Evolutionary conservation across 2,797 vertebrate species (phyloP), one percentile per base, ranked within the genome.

Genomic region (Anomalospiza imberbis): DNA sequence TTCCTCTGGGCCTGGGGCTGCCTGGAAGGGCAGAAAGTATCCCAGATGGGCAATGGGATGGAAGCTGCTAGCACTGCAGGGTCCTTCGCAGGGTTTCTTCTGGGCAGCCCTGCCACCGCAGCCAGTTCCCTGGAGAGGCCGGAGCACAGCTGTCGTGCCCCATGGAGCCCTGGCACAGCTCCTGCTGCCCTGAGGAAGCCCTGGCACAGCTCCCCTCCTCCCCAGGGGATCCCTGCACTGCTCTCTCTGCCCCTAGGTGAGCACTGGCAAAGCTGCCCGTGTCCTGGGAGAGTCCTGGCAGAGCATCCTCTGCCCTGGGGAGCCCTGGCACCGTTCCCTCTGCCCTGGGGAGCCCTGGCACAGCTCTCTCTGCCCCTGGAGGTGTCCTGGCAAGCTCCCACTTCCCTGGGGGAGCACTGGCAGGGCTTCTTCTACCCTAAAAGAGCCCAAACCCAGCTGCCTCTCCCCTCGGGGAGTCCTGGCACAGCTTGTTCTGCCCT

Each of bases 321-420:
- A 82, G 2, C 51, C 48, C 24, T 63, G 67, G 61, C 79, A 47
- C 45, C 24, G 58, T 18, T 88, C 61, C 14, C n/a, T n/a, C n/a
- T n/a, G n/a, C 72, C 47, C 58, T 84, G 48, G 75, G 71, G 66
- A 76, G 83, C 53, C 29, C 86, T 93, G 53, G 61, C 58, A 71
- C 31, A 53, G 25, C 25, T 61, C 47, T 3, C 21, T 80, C n/a
- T 86, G 80, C 60, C 72, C 47, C 58, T 84, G 48, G 75, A 73
- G 71, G 66, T 76, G 83, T 57, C 29, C 86, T 93, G 93, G 93
- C 86, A 62, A 86, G 51, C 50, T 87, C 29, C 25, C 34, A 67
- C 54, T 85, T 87, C 63, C 60, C 34, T 48, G 38, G 58, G n/a
- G 72, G 45, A 85, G 31, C 42, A 63, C 17, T 91, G 86, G 78